These are phyloP conservation scores for Apodemia mormo DNA, from an alignment of 2,888 invertebrate species.

Conservation along the genomic window DNA sequence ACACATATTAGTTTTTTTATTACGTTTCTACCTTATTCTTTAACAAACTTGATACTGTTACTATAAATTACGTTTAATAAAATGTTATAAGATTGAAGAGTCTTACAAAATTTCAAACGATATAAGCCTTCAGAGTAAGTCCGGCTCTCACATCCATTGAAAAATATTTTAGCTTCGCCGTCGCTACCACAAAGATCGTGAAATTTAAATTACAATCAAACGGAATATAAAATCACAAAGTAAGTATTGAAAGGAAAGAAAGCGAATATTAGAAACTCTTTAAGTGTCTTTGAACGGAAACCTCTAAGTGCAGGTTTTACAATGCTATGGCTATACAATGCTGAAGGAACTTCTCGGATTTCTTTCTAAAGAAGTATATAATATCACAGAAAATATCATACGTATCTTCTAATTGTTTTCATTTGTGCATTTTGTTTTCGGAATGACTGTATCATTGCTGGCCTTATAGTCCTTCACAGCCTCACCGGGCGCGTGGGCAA, in stretches of 20 bases:
- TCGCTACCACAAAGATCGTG: not conserved
- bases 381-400: no score
- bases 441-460: no score
- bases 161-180: not conserved
- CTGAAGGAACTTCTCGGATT: not conserved
- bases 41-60: no score
- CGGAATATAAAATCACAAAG: constrained; percentile 15
- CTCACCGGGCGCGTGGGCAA: no score
- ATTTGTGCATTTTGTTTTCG: no score
- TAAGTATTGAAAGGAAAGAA: constrained; percentile 22
- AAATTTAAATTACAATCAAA: constrained; percentile 7
- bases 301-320: constrained; percentile 29
- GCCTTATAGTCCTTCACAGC: no score
- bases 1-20: no score
- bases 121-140: not conserved
- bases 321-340: not conserved
- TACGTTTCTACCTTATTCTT: no score
- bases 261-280: constrained; percentile 32
- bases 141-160: not conserved
- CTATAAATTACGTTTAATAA: no score
- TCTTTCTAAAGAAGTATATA: not conserved
- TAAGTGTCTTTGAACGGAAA: constrained; percentile 27
- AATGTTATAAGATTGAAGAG: no score
- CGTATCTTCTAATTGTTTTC: no score
- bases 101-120: not conserved